Conservation (phyloP, 2,797 vertebrate species). For the Schizopygopsis pylzovi region DNA sequence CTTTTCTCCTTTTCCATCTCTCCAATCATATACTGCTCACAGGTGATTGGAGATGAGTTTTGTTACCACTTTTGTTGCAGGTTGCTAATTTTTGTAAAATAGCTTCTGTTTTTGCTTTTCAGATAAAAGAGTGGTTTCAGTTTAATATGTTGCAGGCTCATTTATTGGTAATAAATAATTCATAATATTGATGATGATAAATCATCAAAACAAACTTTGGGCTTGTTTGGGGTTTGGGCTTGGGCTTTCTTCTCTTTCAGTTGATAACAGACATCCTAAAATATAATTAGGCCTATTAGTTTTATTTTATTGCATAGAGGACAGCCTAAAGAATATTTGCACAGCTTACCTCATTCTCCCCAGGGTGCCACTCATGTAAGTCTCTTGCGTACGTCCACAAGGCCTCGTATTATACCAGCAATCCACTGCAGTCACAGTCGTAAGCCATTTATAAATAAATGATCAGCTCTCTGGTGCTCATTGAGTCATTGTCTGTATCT, state of each 20-base stretch:
- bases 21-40: too few relatives aligned
- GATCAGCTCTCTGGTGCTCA: constrained; percentile 42
- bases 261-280: background rate
- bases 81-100: too few relatives aligned
- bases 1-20: too few relatives aligned
- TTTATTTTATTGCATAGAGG: background rate
- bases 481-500: constrained; percentile 40
- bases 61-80: too few relatives aligned
- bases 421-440: constrained; percentile 19
- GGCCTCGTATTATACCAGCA: constrained; percentile 17
- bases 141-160: too few relatives aligned
- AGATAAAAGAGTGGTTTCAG: too few relatives aligned
- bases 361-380: background rate
- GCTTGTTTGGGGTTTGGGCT: too few relatives aligned
- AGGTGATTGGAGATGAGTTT: too few relatives aligned
- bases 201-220: too few relatives aligned
- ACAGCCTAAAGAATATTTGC: background rate
- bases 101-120: too few relatives aligned
- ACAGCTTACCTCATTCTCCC: background rate
- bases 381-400: constrained; percentile 31
- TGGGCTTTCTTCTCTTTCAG: background rate
- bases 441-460: constrained; percentile 51
- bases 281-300: background rate
- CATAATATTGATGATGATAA: too few relatives aligned
- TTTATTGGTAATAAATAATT: too few relatives aligned